Base-by-base conservation (phyloP, 1,140 invertebrate species). In the Brevipalpus yothersi region DNA sequence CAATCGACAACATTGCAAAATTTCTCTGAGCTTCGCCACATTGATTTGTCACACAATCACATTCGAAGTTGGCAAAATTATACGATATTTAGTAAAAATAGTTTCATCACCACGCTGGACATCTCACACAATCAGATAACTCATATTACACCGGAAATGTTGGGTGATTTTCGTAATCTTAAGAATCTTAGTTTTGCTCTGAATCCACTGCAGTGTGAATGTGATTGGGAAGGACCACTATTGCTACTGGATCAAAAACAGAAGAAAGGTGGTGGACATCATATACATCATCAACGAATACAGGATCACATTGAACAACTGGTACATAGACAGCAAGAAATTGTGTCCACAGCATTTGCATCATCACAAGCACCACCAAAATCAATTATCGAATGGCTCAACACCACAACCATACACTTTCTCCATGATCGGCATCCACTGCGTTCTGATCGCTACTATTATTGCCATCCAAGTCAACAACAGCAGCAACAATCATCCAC, bases 291-390 rank as follows among this genome's bases (percentile, higher is more conserved):
- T 31, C 13, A 15, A 8, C 19, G 54, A 1, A 72, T 98, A 93
- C 71, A 89, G 81, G 59, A 90, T 89, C 66, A 98, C 91, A 78
- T 98, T 97, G 56, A 99, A 74, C 12, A 94, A 94, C 72, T 98
- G 94, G 74, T 99, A 94, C 31, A 99, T 92, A 1, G 92, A 94
- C 12, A 90, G 94, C 8, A 99, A 74, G 60, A 99, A 75, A 73
- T 97, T 91, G 72, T 97, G 92, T 71, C 90, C 94, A 53, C 97
- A 76, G 71, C 79, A 80, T 53, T 92, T 42, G 40, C 56, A 7
- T 43, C 93, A 41, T 55, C 53, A 13, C 41, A 57, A 17, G 40
- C 41, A 13, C 41, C 41, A 31, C 56, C 56, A 43, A 57, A 57
- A 57, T 42, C 40, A n/a, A 43, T 57, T 11, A 43, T 43, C 13